Evolutionary conservation across 2,797 vertebrate genomes (phyloP).

Genomic region (Malacoctenus gilli): DNA sequence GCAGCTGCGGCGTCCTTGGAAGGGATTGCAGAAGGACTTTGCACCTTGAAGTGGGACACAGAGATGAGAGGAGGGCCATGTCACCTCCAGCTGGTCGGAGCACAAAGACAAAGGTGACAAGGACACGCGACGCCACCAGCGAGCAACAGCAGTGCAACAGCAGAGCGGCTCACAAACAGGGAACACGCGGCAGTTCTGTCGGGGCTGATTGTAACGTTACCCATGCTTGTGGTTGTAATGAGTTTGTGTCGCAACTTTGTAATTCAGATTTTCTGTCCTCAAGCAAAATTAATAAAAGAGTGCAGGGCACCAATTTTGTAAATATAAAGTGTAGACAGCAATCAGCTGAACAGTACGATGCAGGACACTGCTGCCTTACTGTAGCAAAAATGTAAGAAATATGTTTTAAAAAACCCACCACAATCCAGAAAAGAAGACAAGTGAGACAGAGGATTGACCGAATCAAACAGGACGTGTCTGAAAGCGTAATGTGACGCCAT

Average conservation of each 20-base stretch:
- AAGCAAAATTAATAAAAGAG: constrained; percentile 7
- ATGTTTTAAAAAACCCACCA: too few relatives aligned
- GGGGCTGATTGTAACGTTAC: constrained; percentile 28
- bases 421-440: too few relatives aligned
- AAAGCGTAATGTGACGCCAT: too few relatives aligned
- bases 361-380: too few relatives aligned
- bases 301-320: too few relatives aligned
- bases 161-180: constrained; percentile 23
- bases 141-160: constrained; percentile 38
- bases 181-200: constrained; percentile 42
- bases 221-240: not conserved
- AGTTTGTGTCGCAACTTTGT: not conserved
- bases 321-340: too few relatives aligned
- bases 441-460: too few relatives aligned
- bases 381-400: too few relatives aligned
- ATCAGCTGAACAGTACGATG: too few relatives aligned
- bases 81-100: constrained; percentile 77
- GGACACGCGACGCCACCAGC: constrained; percentile 56
- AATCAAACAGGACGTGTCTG: too few relatives aligned
- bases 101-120: constrained; percentile 73
- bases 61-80: constrained; percentile 67
- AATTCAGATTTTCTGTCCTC: constrained; percentile 9
- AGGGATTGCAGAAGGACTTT: constrained; percentile 70
- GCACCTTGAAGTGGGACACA: constrained; percentile 75
- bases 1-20: constrained; percentile 73